Conservation (phyloP, 1,140 invertebrate genomes). For the Xylocopa sonorina region DNA sequence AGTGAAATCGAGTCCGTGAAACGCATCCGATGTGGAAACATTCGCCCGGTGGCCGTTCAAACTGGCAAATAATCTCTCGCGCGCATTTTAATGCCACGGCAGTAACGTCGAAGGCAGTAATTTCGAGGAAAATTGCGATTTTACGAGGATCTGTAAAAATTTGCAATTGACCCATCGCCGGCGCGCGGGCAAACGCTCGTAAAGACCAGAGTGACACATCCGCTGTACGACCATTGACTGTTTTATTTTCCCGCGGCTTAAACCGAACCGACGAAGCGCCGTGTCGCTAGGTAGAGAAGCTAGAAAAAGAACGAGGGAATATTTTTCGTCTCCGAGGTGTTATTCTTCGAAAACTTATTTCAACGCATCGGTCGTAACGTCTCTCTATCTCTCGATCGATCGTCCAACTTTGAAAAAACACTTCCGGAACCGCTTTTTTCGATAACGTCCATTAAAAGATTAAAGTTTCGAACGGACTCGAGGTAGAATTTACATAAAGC, state of each 20-base stretch:
- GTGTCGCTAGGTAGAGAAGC: too few relatives aligned
- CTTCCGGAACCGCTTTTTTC: too few relatives aligned
- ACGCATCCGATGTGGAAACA: too few relatives aligned
- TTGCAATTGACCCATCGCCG: conserved; percentile 10
- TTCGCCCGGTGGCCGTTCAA: too few relatives aligned
- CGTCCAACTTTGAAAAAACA: neutral
- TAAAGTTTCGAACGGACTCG: neutral
- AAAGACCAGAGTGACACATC: conserved; percentile 23
- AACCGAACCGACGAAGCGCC: conserved; percentile 14
- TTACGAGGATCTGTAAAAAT: conserved; percentile 43
- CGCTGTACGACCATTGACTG: too few relatives aligned
- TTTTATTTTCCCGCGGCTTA: conserved; percentile 7
- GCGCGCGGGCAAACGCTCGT: neutral
- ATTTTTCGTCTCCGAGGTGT: too few relatives aligned
- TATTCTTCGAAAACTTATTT: too few relatives aligned
- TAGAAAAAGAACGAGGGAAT: neutral
- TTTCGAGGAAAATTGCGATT: conserved; percentile 20
- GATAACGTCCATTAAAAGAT: neutral
- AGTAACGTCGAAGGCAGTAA: neutral
- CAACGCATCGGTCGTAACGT: neutral
- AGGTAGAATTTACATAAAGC: conserved; percentile 14
- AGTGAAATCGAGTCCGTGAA: neutral
- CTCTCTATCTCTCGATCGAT: neutral
- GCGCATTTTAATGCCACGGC: neutral
- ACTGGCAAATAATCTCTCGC: neutral